Evolutionary conservation across 2,113 vertebrate genomes (phyloP).

Genomic region (Panthera tigris): DNA sequence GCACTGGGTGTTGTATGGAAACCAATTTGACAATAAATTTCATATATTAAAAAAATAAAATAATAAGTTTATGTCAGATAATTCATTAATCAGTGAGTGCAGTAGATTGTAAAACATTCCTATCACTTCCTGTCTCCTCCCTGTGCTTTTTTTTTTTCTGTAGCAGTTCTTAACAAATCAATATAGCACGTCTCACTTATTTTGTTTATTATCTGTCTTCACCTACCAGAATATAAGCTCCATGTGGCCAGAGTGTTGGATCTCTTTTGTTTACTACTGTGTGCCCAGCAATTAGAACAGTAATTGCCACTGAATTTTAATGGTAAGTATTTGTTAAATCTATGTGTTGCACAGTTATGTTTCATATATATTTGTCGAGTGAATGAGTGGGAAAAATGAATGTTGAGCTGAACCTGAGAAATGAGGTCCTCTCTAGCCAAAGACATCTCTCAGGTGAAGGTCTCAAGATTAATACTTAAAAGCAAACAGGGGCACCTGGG

Average conservation of each 20-base stretch:
- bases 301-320: not conserved
- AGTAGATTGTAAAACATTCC: not conserved
- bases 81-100: fast-evolving
- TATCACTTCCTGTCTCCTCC: not conserved
- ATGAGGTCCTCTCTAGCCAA: not conserved
- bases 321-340: not conserved
- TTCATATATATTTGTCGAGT: not conserved
- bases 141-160: not conserved
- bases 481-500: not conserved
- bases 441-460: not conserved
- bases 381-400: not conserved
- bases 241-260: not conserved
- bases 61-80: not conserved
- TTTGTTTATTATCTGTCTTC: not conserved
- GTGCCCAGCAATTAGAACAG: not conserved
- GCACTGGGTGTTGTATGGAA: too few relatives aligned
- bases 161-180: not conserved
- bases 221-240: not conserved
- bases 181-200: fast-evolving
- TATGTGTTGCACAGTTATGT: not conserved
- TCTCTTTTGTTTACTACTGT: not conserved
- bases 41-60: too few relatives aligned
- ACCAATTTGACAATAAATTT: too few relatives aligned
- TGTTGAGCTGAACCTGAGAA: not conserved
- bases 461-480: not conserved